These are phyloP conservation scores for Drosophila niveifrons DNA, from an alignment of 2,888 invertebrate species.

Conservation along the genomic window DNA sequence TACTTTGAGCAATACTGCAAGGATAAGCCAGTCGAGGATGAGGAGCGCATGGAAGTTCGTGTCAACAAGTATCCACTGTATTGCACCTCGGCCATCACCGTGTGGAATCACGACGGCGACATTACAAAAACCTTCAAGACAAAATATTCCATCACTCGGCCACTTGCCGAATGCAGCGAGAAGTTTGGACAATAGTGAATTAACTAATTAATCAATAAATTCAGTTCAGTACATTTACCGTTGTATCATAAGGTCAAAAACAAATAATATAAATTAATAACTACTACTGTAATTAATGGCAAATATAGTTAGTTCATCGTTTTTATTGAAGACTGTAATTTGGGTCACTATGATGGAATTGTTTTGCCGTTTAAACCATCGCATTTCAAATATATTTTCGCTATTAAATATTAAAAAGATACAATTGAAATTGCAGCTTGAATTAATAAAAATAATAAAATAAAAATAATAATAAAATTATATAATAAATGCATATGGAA, in stretches of 20 bases:
- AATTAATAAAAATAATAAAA: too few species aligned
- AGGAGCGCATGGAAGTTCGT: conserved; percentile 66
- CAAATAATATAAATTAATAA: not conserved
- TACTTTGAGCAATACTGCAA: conserved; percentile 82
- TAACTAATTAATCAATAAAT: not conserved
- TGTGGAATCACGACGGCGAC: conserved; percentile 83
- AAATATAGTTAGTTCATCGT: too few species aligned
- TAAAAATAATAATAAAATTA: too few species aligned
- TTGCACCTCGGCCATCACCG: conserved; percentile 79
- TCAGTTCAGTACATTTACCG: not conserved
- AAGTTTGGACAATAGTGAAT: conserved; percentile 75
- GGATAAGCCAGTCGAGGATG: conserved; percentile 62
- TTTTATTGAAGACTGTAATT: too few species aligned
- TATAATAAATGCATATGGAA: too few species aligned
- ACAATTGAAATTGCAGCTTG: too few species aligned
- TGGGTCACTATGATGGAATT: too few species aligned
- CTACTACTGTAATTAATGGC: too few species aligned
- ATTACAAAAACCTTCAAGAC: conserved; percentile 75
- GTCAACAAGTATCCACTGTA: conserved; percentile 82
- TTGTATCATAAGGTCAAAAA: not conserved
- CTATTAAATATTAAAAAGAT: too few species aligned
- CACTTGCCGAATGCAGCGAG: conserved; percentile 74
- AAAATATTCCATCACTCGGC: conserved; percentile 72
- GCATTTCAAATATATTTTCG: too few species aligned
- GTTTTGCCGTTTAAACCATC: too few species aligned